Evolutionary conservation across 2,888 invertebrate genomes (phyloP).

Genomic region (Diaperis boleti): DNA sequence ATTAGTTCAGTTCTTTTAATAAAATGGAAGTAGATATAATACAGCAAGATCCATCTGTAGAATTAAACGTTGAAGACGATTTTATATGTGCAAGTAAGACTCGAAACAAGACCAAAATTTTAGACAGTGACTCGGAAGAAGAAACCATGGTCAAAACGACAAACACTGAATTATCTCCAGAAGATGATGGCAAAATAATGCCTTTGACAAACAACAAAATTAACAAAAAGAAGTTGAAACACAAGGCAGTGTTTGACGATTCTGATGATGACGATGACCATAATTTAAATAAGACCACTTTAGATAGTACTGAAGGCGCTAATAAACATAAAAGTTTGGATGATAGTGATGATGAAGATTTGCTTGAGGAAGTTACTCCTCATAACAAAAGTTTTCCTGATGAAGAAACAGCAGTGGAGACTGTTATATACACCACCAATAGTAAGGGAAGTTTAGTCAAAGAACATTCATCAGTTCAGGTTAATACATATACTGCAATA

Average conservation of each 20-base stretch:
- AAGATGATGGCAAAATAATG: no score
- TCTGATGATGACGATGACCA: slow-evolving; percentile 40
- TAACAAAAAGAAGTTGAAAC: slow-evolving; percentile 1
- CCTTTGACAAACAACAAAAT: no score
- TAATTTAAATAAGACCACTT: no score
- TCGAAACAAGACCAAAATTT: slow-evolving; percentile 31
- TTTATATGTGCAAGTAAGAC: no score
- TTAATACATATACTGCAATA: background rate
- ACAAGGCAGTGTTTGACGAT: slow-evolving; percentile 27
- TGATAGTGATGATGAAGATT: background rate
- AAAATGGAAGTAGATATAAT: no score
- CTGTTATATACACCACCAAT: slow-evolving; percentile 44
- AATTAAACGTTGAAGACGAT: no score
- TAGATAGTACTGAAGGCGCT: no score
- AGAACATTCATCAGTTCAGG: background rate
- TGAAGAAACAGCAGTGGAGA: slow-evolving; percentile 24
- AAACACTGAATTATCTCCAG: background rate
- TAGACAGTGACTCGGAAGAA: slow-evolving; percentile 49
- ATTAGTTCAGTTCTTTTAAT: no score
- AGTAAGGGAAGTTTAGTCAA: slow-evolving; percentile 40
- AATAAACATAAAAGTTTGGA: no score
- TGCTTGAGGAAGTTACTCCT: slow-evolving; percentile 11
- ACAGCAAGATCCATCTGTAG: no score
- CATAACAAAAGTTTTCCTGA: slow-evolving; percentile 47
- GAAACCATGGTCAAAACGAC: slow-evolving; percentile 2